Base-by-base conservation (phyloP, 2,113 vertebrate genomes). In the Caranx melampygus region DNA sequence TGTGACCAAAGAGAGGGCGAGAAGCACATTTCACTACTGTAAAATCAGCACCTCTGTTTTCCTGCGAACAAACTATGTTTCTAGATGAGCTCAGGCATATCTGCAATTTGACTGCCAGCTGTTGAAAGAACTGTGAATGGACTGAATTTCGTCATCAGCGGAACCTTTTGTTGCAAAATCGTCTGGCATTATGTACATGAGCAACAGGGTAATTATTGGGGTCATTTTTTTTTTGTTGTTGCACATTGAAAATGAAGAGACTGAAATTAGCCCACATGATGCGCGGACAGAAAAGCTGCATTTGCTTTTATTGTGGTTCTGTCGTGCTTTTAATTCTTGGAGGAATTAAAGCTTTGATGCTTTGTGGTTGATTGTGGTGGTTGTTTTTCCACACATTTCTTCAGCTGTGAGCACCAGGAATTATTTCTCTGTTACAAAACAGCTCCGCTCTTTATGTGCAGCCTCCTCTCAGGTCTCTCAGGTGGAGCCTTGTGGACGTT, bases 401-500 rank as follows among this genome's bases (percentile, higher is more conserved):
- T 3, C 47, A 13, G 47, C 31, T 37, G 6, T 18, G 33, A 18
- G 34, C 72, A 5, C 5, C 1, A 21, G 21, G 9, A 64, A 20
- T 14, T 35, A 5, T 52, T 44, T 4, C 34, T 60, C 6, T 16
- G 3, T 6, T 73, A 20, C 37, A 18, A 20, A 64, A 64, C 45
- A 35, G 21, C 35, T 60, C 62, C 3, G 9, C 51, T 20, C 16
- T 31, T 31, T 65, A 21, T 14, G 3, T n/a, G 1, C 0, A 35
- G 6, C 57, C 13, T 45, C 66, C 2, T 40, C 55, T 71, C 8
- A 2, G 45, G 10, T 75, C 57, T 71, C 59, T 79, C 45, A 31
- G 61, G 52, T 51, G 52, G 40, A 42, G 58, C 33, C 47, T 63
- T 66, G 69, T 71, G 54, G 40, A 52, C 37, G 18, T 49, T 59